phyloP scores from a whole-genome alignment of 2,113 vertebrate species.

The Carollia perspicillata region DNA sequence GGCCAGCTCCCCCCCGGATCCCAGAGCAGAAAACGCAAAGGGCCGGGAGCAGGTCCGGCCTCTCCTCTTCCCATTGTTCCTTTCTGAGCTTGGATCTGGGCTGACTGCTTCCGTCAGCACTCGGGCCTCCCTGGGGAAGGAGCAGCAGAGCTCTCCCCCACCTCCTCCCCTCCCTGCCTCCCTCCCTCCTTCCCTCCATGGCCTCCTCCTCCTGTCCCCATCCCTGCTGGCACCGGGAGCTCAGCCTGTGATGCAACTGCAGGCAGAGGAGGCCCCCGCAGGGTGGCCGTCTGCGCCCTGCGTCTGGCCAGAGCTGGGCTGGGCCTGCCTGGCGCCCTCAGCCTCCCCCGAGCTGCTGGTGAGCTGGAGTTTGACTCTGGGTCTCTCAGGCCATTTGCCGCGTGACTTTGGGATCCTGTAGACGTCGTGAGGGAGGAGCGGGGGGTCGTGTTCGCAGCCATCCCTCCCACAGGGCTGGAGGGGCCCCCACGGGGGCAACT shows the following conservation, averaged over 20 bases:
- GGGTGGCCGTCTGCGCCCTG: neutral
- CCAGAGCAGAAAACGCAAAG: neutral
- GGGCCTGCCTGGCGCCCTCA: accelerated
- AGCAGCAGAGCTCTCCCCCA: accelerated
- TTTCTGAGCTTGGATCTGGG: neutral
- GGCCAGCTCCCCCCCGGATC: neutral
- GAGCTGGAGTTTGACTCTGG: neutral
- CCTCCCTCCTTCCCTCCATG: neutral
- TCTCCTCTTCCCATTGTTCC: too few species aligned
- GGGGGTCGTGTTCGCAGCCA: too few species aligned
- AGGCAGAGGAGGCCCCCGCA: neutral
- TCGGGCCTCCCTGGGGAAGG: neutral
- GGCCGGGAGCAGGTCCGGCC: neutral
- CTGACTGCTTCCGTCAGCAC: accelerated
- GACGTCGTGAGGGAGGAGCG: neutral
- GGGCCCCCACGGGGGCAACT: accelerated
- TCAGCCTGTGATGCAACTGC: constrained; percentile 44
- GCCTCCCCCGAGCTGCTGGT: neutral
- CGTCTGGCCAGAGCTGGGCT: neutral
- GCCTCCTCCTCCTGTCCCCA: neutral
- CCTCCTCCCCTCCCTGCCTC: neutral
- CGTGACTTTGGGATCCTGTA: neutral
- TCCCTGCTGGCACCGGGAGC: neutral
- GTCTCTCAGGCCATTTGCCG: neutral
- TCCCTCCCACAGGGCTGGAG: accelerated